Percentiles rank a stretch among this genome's conserved stretches.
phyloP scores from a whole-genome alignment of 2,113 vertebrate genomes.

The Rhipidura dahli region DNA sequence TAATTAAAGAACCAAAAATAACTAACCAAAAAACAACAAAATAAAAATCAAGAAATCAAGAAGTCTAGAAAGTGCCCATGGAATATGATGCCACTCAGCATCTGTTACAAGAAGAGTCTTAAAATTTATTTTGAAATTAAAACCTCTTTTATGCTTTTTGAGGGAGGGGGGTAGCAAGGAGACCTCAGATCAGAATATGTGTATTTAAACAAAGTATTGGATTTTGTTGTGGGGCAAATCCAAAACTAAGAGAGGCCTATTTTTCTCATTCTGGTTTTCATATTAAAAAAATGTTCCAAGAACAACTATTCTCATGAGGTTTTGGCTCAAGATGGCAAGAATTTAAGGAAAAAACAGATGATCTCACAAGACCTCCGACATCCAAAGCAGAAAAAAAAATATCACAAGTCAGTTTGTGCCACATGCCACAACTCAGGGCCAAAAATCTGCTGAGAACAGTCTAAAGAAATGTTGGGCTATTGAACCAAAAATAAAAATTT shows the following conservation, averaged over 20 bases:
- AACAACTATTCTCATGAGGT: constrained; percentile 47
- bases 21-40: background rate
- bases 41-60: background rate
- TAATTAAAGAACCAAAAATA: background rate
- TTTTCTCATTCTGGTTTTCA: constrained; percentile 35
- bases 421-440: constrained; percentile 25
- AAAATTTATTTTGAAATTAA: background rate
- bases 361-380: constrained; percentile 49
- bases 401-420: constrained; percentile 32
- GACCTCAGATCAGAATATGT: background rate
- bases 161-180: background rate
- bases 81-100: background rate
- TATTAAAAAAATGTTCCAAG: constrained; percentile 28
- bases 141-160: background rate
- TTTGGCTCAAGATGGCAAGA: constrained; percentile 54
- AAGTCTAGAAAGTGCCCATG: background rate
- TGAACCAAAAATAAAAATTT: background rate
- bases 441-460: constrained; percentile 40
- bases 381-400: constrained; percentile 30
- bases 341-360: constrained; percentile 33
- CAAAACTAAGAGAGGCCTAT: constrained; percentile 9
- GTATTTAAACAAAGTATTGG: background rate
- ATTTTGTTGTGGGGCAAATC: constrained; percentile 4
- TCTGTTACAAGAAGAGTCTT: background rate
- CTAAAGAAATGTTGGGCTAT: background rate